Base-by-base conservation (phyloP, 2,113 vertebrate species). In the Chelonoidis abingdonii region DNA sequence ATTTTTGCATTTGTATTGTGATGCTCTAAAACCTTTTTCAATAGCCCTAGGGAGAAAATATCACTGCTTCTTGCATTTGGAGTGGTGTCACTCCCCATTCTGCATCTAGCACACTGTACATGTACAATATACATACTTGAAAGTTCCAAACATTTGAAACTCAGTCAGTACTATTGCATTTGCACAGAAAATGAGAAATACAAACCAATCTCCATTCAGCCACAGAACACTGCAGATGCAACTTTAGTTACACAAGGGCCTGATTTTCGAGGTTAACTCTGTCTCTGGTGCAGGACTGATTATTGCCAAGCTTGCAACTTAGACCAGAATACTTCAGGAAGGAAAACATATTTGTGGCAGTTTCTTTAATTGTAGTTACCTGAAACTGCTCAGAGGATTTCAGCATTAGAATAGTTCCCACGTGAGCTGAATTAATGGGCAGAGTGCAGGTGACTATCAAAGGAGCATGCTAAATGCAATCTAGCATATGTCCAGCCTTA, bases 221-320 rank as follows among this genome's bases (percentile, higher is more conserved):
- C 80, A 78, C 62, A 90, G 83, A 92, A 52, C 44, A 72, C 65
- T n/a, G 49, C 9, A 19, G 16, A 17, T 10, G 29, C 47, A 50
- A 3, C 1, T 19, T 14, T 35, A 21, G 53, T 24, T 53, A 54
- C 0, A 65, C 44, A 10, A 1, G 9, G 9, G 17, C 44, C 54
- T 84, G 89, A 0, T 0, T 69, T 90, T 88, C 78, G 29, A 89
- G 17, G 9, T 3, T 16, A 35, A 83, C 93, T 95, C 2, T 35
- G 0, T 59, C 35, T 24, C 56, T 9, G 0, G 0, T 0, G 1
- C n/a, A 65, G 83, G 65, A 69, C 9, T 69, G 24, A 80, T 87
- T 41, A 69, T 50, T 24, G 1, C 57, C 27, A 57, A 57, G 56
- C 56, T 57, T 57, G 56, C 59, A 84, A n/a, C 49, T 52, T 69